phyloP scores from a whole-genome alignment of 2,113 vertebrate genomes.

The Triplophysa tibetana region DNA sequence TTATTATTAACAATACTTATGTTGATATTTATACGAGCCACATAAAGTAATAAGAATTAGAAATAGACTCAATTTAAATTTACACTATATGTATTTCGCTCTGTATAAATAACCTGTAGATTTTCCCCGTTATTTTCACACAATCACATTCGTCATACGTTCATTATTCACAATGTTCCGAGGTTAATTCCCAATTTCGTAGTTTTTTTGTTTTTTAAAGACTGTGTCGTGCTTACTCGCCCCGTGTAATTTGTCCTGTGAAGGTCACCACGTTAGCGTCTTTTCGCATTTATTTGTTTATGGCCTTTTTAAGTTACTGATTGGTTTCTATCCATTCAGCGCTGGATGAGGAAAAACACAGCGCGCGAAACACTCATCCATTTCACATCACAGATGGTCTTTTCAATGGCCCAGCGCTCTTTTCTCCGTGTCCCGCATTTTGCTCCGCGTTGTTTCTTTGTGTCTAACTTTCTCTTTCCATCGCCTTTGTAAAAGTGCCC shows the following conservation, averaged over 20 bases:
- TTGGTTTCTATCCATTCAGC: constrained; percentile 61
- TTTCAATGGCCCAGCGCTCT: constrained; percentile 73
- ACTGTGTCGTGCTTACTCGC: constrained; percentile 70
- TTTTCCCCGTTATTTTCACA: not conserved
- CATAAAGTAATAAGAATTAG: not conserved
- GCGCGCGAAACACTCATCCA: constrained; percentile 72
- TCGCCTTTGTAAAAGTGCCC: constrained; percentile 72
- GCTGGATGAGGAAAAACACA: constrained; percentile 62
- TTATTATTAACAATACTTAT: constrained; percentile 3
- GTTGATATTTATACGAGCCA: constrained; percentile 16
- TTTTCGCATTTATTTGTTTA: constrained; percentile 71
- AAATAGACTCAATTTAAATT: not conserved
- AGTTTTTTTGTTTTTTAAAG: constrained; percentile 73
- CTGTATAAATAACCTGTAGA: not conserved
- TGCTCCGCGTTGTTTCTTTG: constrained; percentile 76
- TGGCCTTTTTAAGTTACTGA: constrained; percentile 65
- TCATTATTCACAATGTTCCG: constrained; percentile 50
- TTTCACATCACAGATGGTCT: constrained; percentile 82
- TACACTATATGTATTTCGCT: not conserved
- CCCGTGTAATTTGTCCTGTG: constrained; percentile 75
- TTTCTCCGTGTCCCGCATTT: constrained; percentile 71
- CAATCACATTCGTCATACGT: constrained; percentile 38
- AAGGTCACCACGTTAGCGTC: constrained; percentile 47
- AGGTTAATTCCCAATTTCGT: constrained; percentile 68
- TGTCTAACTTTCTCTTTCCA: constrained; percentile 65